Conservation (phyloP, 1,140 invertebrate species). For the Piezodorus guildinii region DNA sequence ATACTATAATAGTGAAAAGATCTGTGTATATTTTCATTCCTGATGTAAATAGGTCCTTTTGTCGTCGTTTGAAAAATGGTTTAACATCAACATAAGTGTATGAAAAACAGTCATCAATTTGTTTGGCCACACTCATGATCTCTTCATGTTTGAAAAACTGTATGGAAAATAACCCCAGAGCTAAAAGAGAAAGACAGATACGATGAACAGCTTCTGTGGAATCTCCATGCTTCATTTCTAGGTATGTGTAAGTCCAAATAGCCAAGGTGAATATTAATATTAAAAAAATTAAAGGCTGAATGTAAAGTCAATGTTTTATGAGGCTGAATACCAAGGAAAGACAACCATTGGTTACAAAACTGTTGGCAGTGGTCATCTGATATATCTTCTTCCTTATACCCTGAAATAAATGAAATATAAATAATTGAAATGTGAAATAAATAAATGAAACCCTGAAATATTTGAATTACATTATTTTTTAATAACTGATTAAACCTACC, state of each 20-base stretch:
- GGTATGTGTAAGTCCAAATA: not conserved
- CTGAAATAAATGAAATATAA: not conserved
- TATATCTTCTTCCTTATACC: slow-evolving; percentile 1
- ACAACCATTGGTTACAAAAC: not conserved
- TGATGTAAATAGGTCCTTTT: not conserved
- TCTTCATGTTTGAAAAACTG: not conserved
- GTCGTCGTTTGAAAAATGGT: not conserved
- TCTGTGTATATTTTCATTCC: not conserved
- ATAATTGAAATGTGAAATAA: no score
- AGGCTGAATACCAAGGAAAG: not conserved
- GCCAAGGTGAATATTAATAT: not conserved
- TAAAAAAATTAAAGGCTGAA: not conserved
- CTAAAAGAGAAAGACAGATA: not conserved
- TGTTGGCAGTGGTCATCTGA: not conserved
- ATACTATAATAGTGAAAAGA: not conserved
- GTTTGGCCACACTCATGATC: not conserved
- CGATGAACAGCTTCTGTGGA: not conserved
- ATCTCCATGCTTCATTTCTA: not conserved
- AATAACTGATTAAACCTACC: no score
- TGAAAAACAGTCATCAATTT: not conserved
- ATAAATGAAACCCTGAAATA: no score
- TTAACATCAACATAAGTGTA: not conserved
- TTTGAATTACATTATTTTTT: no score
- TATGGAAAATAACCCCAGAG: not conserved
- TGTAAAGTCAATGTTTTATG: not conserved